These are phyloP conservation scores for Parotocinclus haroldoi DNA, from an alignment of 2,797 vertebrate genomes.

Conservation along the genomic window DNA sequence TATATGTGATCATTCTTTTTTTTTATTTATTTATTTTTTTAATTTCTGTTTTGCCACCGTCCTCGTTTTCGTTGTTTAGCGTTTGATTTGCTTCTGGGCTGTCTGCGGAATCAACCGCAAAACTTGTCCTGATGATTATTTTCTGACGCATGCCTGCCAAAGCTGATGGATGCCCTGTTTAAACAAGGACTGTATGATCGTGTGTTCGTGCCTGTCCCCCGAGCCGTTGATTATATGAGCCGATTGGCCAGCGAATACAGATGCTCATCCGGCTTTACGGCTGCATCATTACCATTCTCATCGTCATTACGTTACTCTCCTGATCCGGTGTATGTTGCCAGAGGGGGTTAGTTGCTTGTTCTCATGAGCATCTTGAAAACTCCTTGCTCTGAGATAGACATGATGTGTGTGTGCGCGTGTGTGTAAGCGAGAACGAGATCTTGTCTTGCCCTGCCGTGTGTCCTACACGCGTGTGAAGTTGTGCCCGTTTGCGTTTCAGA, in stretches of 20 bases:
- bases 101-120: too few relatives aligned
- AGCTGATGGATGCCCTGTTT: constrained; percentile 15
- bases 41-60: too few relatives aligned
- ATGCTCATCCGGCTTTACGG: constrained; percentile 1
- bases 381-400: too few relatives aligned
- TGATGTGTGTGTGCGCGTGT: neutral
- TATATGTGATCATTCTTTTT: too few relatives aligned
- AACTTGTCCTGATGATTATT: too few relatives aligned
- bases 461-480: constrained; percentile 18
- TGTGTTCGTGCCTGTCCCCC: constrained; percentile 10
- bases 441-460: constrained; percentile 10
- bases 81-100: too few relatives aligned
- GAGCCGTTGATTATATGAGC: constrained; percentile 20
- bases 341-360: neutral
- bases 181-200: neutral
- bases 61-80: too few relatives aligned
- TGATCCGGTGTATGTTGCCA: constrained; percentile 6
- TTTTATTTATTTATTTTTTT: too few relatives aligned
- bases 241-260: constrained; percentile 23
- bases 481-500: constrained; percentile 81
- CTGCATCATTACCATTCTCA: constrained; percentile 11
- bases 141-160: constrained; percentile 34
- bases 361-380: too few relatives aligned
- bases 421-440: neutral
- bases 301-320: constrained; percentile 18